Conservation (phyloP, 2,797 vertebrate genomes). For the Triplophysa yarkandensis region DNA sequence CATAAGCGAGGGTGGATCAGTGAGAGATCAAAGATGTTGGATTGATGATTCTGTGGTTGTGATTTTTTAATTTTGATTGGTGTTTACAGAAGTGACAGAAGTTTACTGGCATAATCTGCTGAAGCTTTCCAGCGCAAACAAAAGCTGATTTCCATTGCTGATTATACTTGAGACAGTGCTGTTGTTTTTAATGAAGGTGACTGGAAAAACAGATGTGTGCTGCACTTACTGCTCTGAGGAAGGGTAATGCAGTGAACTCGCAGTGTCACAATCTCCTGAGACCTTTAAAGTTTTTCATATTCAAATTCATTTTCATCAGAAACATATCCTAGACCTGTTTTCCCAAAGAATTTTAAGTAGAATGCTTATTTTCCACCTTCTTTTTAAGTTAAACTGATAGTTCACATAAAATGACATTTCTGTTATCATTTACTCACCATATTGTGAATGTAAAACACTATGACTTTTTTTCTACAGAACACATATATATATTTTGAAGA, state of each 20-base stretch:
- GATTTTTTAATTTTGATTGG: constrained; percentile 7
- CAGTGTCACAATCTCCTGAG: constrained; percentile 13
- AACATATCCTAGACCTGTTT: background rate
- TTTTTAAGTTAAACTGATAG: too few species aligned
- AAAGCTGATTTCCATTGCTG: constrained; percentile 28
- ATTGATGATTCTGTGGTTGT: background rate
- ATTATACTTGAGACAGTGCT: constrained; percentile 1
- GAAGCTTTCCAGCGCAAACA: constrained; percentile 1
- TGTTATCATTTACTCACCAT: too few species aligned
- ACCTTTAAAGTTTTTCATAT: background rate
- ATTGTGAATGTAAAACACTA: too few species aligned
- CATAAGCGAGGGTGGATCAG: background rate
- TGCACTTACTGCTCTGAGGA: constrained; percentile 22
- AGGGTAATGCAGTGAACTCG: constrained; percentile 24
- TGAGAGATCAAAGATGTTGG: background rate
- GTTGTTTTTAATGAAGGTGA: constrained; percentile 34
- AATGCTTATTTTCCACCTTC: too few species aligned
- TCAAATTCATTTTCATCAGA: background rate
- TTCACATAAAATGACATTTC: too few species aligned
- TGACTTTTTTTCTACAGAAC: too few species aligned
- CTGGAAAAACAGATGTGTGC: constrained; percentile 38
- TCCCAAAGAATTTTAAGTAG: background rate
- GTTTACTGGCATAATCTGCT: constrained; percentile 24
- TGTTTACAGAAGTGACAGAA: constrained; percentile 26
- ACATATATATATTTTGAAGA: too few species aligned